Conservation (phyloP, 2,113 vertebrate species). For the Stigmatopora argus region DNA sequence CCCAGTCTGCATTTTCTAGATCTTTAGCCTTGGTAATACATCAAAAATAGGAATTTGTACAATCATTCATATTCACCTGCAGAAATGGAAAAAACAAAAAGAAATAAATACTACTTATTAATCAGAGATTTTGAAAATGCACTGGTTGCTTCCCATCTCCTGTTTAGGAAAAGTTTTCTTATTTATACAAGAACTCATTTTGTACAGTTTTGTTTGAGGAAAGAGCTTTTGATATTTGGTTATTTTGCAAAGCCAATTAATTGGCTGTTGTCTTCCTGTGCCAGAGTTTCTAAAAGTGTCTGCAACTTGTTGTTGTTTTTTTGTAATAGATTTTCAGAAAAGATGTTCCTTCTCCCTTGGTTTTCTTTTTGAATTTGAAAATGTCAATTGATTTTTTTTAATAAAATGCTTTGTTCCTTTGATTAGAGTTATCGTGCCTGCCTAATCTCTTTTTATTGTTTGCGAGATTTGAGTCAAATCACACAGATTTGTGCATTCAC, state of each 20-base stretch:
- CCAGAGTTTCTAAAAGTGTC: constrained; percentile 68
- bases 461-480: not conserved
- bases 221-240: constrained; percentile 70
- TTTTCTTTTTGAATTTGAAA: constrained; percentile 71
- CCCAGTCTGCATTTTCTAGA: constrained; percentile 48
- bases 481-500: not conserved
- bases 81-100: not conserved
- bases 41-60: not conserved
- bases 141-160: constrained; percentile 40
- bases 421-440: constrained; percentile 5
- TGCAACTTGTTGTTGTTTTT: constrained; percentile 60
- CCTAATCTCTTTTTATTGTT: not conserved
- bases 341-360: constrained; percentile 58
- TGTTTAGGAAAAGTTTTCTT: constrained; percentile 68
- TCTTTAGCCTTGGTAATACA: not conserved
- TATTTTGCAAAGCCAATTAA: constrained; percentile 65
- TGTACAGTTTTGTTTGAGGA: constrained; percentile 71
- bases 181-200: constrained; percentile 76
- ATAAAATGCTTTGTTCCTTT: constrained; percentile 68
- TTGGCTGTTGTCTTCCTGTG: constrained; percentile 72
- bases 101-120: constrained; percentile 22
- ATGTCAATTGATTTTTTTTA: constrained; percentile 57
- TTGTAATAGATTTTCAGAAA: constrained; percentile 51
- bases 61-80: not conserved
- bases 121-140: constrained; percentile 39